Conservation (phyloP, 2,888 invertebrate species). For the Linnaemya tessellans region DNA sequence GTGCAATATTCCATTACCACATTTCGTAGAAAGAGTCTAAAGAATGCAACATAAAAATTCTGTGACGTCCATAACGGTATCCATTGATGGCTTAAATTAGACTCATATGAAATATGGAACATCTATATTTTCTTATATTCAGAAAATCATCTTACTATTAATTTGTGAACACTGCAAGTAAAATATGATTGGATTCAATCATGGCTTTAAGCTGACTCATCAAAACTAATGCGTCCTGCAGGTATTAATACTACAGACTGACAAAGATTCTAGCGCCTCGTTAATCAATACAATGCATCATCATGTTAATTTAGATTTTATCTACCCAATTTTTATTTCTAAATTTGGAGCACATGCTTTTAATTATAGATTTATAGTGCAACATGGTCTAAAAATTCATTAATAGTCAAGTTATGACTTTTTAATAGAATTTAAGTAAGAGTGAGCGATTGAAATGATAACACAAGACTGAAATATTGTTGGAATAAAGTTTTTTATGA, state of each 20-base stretch:
- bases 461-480: no score
- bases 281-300: conserved; percentile 24
- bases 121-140: not conserved
- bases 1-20: not conserved
- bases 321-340: not conserved
- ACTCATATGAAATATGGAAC: not conserved
- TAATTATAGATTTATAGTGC: not conserved
- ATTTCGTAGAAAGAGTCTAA: not conserved
- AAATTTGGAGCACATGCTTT: conserved; percentile 40
- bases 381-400: no score
- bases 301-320: not conserved
- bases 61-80: not conserved
- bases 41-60: not conserved
- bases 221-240: conserved; percentile 40
- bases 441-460: no score
- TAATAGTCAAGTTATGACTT: no score
- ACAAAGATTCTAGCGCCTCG: conserved; percentile 38
- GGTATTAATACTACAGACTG: not conserved
- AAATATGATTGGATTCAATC: not conserved
- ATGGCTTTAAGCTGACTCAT: conserved; percentile 33
- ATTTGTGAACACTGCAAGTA: not conserved
- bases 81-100: not conserved
- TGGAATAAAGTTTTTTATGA: no score
- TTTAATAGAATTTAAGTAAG: no score
- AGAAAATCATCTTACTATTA: not conserved